Conservation (phyloP, 1,140 invertebrate species). For the Bombus confusus region DNA sequence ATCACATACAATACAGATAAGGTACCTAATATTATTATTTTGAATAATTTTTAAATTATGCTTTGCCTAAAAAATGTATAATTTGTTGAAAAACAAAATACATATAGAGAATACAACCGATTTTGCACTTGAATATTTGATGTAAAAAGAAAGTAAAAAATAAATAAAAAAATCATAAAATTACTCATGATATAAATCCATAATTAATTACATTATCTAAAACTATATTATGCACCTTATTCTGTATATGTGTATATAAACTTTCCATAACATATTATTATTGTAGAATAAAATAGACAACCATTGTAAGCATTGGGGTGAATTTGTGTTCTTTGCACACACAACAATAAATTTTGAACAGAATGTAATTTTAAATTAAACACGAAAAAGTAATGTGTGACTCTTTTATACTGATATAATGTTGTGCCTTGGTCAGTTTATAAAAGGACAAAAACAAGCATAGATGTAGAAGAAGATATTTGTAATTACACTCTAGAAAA, state of each 20-base stretch:
- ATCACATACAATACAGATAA: not conserved
- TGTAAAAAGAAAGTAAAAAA: not conserved
- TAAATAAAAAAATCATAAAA: not conserved
- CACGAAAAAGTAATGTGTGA: not conserved
- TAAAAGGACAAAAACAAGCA: slow-evolving; percentile 4
- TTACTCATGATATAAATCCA: not conserved
- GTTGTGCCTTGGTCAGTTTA: slow-evolving; percentile 45
- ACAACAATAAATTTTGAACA: slow-evolving; percentile 32
- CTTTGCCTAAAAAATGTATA: slow-evolving; percentile 3
- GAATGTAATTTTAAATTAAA: slow-evolving; percentile 16
- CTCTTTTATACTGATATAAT: slow-evolving; percentile 36
- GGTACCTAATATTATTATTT: not conserved
- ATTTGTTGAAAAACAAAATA: not conserved
- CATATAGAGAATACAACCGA: not conserved
- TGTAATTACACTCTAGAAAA: slow-evolving; percentile 25
- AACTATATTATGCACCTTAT: not conserved
- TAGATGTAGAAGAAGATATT: slow-evolving; percentile 15
- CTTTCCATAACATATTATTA: slow-evolving; percentile 63
- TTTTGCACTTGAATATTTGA: not conserved
- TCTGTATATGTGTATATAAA: slow-evolving; percentile 13
- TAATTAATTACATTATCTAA: slow-evolving; percentile 20
- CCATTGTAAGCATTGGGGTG: slow-evolving; percentile 56
- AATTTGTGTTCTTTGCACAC: slow-evolving; percentile 53
- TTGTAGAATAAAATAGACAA: slow-evolving; percentile 65
- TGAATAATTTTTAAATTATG: slow-evolving; percentile 27